Evolutionary conservation across 2,113 vertebrate species (phyloP), one percentile per base, ranked within the genome.

Genomic region (Coregonus clupeaformis): DNA sequence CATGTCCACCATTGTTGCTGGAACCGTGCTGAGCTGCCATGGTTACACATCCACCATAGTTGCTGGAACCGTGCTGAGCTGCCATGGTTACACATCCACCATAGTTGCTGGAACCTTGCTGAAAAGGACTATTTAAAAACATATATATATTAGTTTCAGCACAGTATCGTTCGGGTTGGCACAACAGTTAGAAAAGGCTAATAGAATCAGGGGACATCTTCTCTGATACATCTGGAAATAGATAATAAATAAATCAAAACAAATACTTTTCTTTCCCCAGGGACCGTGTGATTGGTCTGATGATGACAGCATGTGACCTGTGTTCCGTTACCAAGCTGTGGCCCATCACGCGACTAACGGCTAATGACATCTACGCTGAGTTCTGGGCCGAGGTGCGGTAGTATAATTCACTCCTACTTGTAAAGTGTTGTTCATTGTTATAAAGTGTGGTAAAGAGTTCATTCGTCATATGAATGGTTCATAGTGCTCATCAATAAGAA

Each of bases 241-340:
- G 14, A 16, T 49, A 0, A 49, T 45, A 45, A 45, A 27, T 27
- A 27, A 27, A n/a, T n/a, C n/a, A 45, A 45, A 55, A 55, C 11
- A 13, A 55, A 65, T 77, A 80, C 71, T 90, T 75, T 32, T 80
- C 89, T 81, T 85, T 7, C 92, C 93, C 76, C 85, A 99, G 98
- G 92, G 97, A 99, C 77, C 96, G 97, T 71, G 94, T 98, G 82
- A 98, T 99, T 82, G 98, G 96, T 77, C 90, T 99, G 91, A 96
- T 99, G 97, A 99, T 99, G 98, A 99, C 98, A 1, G 96, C 97
- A 82, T 99, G 98, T 91, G 98, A 99, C 89, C 94, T 99, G 72
- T 99, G 97, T 80, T 99, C 98, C 74, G 98, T 99, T 69, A 99
- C 98, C 66, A 99, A 99, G 84, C 84, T 97, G 75, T 99, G 98